Base-by-base conservation (phyloP, 1,140 invertebrate genomes). In the Babylonia areolata region DNA sequence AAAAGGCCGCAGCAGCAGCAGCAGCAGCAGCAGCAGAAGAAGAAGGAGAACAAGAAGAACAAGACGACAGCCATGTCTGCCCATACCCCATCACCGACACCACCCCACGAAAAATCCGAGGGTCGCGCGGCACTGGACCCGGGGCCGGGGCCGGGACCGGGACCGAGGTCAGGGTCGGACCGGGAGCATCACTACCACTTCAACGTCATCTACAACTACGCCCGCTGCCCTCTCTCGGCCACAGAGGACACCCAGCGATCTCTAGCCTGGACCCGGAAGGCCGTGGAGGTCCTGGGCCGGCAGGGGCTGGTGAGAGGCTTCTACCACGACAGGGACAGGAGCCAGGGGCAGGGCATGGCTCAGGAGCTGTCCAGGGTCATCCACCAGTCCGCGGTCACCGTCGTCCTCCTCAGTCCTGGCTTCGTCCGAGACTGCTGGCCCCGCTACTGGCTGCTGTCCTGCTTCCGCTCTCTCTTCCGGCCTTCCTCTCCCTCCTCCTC, bases 171-270 rank as follows among this genome's bases (percentile, higher is more conserved):
- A n/a, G 31, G 77, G 0, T 11, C 42, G 17, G 79, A 75, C 1
- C 31, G 82, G 51, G 51, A 86, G 40, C 17, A 51, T 51, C 46
- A n/a, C n/a, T 88, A 88, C 75, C 87, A 88, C 78, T 88, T 88
- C 87, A 86, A 85, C 58, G 85, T 88, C 39, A 86, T 88, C 85
- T 88, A 88, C 71, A 88, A 88, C 82, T 85, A 88, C 83, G 87
- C 85, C 69, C 15, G 39, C 6, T 77, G 54, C 31, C 42, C n/a
- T 3, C 78, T 86, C 23, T 81, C 85, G 2, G 31, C 17, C 31
- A 86, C 87, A 2, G 46, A 46, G 11, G 87, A 88, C 79, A 88
- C 83, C 3, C 33, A 85, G 35, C 37, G 82, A 46, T 39, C 87
- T 1, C 71, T 85, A 33, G 54, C 64, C 15, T 85, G 86, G 37